phyloP scores from a whole-genome alignment of 2,797 vertebrate species.

The Pseudotriccus pelzelni region DNA sequence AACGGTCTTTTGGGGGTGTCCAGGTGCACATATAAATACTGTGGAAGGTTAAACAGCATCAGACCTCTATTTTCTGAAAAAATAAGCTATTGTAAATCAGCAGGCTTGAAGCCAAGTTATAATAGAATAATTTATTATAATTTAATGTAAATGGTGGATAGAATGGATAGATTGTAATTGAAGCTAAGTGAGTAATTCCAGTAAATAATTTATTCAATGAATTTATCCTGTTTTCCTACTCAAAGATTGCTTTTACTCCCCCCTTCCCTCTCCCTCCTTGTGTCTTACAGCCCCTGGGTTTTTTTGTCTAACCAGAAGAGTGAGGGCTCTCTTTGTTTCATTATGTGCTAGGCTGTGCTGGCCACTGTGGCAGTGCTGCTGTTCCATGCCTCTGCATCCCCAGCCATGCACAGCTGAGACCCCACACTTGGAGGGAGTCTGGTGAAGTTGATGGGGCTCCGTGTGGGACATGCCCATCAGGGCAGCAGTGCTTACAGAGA shows the following conservation, averaged over 20 bases:
- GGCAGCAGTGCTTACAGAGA: background rate
- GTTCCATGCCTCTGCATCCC: rapidly evolving
- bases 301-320: background rate
- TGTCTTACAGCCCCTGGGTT: background rate
- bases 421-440: background rate
- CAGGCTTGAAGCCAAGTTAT: constrained; percentile 51
- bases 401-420: background rate
- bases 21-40: constrained; percentile 4
- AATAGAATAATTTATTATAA: constrained; percentile 61
- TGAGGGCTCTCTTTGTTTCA: background rate
- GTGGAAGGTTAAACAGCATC: background rate
- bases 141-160: constrained; percentile 50
- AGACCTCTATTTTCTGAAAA: constrained; percentile 23
- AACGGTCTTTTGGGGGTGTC: background rate
- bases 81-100: constrained; percentile 30
- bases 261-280: background rate
- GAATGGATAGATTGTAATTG: constrained; percentile 59
- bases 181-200: constrained; percentile 64
- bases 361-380: rapidly evolving
- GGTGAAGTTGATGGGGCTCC: background rate
- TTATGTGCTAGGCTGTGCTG: background rate
- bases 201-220: constrained; percentile 66
- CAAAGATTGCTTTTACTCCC: background rate
- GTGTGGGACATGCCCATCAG: rapidly evolving
- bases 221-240: constrained; percentile 48